These are phyloP conservation scores for Heterodera filipjevi DNA, from an alignment of 2,888 invertebrate genomes.

Conservation along the genomic window DNA sequence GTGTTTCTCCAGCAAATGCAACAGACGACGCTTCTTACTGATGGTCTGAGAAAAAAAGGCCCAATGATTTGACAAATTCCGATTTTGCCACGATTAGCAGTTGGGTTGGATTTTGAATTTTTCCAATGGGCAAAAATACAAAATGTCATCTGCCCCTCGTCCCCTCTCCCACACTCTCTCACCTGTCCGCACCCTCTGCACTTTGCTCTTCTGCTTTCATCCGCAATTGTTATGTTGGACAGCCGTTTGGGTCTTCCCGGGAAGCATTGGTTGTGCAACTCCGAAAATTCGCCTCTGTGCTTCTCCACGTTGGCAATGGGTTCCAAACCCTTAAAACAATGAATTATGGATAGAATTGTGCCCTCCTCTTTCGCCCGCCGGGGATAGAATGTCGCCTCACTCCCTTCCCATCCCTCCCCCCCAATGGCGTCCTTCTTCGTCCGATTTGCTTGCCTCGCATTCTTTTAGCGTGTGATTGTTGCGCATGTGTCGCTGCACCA, in stretches of 20 bases:
- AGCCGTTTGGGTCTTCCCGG: conserved; percentile 53
- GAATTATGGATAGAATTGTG: too few species aligned
- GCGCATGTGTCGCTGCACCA: conserved; percentile 49
- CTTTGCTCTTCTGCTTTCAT: conserved; percentile 49
- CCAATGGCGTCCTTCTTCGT: not conserved
- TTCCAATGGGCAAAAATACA: too few species aligned
- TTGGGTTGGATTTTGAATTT: too few species aligned
- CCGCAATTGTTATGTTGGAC: conserved; percentile 51
- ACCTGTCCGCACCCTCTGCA: conserved; percentile 45
- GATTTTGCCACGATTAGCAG: too few species aligned
- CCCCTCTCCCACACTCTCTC: not conserved
- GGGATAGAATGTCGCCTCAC: too few species aligned
- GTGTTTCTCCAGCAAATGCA: conserved; percentile 49
- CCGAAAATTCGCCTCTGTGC: conserved; percentile 47
- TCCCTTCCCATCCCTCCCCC: too few species aligned
- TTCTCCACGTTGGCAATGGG: conserved; percentile 53
- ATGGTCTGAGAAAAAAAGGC: conserved; percentile 38
- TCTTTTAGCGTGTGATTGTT: conserved; percentile 49
- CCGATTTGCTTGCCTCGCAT: conserved; percentile 34
- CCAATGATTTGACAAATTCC: too few species aligned
- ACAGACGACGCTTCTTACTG: conserved; percentile 48
- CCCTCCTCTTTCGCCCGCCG: too few species aligned
- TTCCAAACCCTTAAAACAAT: conserved; percentile 48
- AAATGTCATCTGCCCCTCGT: too few species aligned
- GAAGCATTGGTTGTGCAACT: conserved; percentile 52